Percentiles rank a stretch among this genome's conserved stretches.
Conservation (phyloP, 1,140 invertebrate species). For the Bombus picipes region DNA sequence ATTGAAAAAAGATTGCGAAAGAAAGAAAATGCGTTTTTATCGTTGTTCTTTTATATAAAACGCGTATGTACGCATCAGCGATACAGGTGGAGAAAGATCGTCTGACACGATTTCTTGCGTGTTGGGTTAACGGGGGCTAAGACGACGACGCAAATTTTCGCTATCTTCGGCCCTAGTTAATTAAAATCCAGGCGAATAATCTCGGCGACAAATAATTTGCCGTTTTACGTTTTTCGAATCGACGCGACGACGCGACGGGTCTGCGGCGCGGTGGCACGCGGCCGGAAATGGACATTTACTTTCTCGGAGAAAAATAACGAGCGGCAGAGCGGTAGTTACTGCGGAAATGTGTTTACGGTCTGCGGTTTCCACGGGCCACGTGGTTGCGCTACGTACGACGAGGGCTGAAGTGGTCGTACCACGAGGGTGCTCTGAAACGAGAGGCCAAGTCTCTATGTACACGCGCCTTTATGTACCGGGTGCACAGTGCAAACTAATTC, state of each 20-base stretch:
- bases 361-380: slow-evolving; percentile 5
- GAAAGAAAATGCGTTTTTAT: too few species aligned
- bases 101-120: fast-evolving
- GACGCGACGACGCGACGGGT: too few species aligned
- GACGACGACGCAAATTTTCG: too few species aligned
- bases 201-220: background rate
- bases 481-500: slow-evolving; percentile 59
- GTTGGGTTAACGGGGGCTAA: fast-evolving
- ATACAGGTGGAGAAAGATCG: too few species aligned
- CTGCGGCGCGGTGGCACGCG: too few species aligned
- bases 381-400: slow-evolving; percentile 18
- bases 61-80: too few species aligned
- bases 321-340: background rate
- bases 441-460: slow-evolving; percentile 37
- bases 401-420: slow-evolving; percentile 17
- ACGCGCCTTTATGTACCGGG: slow-evolving; percentile 37
- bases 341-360: background rate
- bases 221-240: background rate
- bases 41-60: too few species aligned
- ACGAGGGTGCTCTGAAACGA: slow-evolving; percentile 35
- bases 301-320: slow-evolving; percentile 1
- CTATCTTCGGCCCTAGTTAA: too few species aligned
- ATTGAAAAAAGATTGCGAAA: too few species aligned
- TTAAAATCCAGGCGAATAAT: too few species aligned
- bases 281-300: background rate